Base-by-base conservation (phyloP, 2,797 vertebrate species). In the Tauraco hartlaubi region DNA sequence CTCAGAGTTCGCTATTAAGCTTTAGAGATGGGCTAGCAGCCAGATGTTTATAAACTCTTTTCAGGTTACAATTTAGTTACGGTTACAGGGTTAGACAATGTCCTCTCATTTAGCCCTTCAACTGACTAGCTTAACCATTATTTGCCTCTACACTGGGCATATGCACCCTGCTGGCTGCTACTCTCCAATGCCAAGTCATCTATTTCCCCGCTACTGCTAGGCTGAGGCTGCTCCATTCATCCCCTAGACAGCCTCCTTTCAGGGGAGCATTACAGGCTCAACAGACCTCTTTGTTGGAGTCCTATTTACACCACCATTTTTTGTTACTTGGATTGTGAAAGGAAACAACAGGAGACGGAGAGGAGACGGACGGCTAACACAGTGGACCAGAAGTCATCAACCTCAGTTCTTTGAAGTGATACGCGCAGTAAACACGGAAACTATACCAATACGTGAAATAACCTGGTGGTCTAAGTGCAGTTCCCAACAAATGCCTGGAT, bases 11-110 rank as follows among this genome's bases (percentile, higher is more conserved):
- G 83, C 92, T 92, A 68, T 85, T 83, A 95, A 92, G 90, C 92
- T 85, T 84, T 37, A 64, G 73, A 72, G 86, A 94, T 76, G 66
- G 83, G 88, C 79, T 56, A 94, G 92, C 87, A 84, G 95, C 95
- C 97, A 97, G 96, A 97, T 97, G 95, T 96, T 96, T 96, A 96
- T 96, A 71, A 96, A 96, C 95, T 94, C 96, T 96, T 97, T 97
- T 97, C 96, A 97, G 90, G 91, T 96, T 97, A 89, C 94, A 16
- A 64, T 97, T 97, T 97, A 96, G 97, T 96, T 97, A 97, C 85
- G 96, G 95, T 95, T 96, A 92, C 85, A 39, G 96, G 80, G 96
- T 96, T 96, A 96, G 97, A 97, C 97, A 97, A 97, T 97, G 81
- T 93, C 9, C 76, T 94, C 96, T 94, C 96, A 94, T 97, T 97